Base-by-base conservation (phyloP, 2,797 vertebrate species). In the Phyllotis vaccarum region DNA sequence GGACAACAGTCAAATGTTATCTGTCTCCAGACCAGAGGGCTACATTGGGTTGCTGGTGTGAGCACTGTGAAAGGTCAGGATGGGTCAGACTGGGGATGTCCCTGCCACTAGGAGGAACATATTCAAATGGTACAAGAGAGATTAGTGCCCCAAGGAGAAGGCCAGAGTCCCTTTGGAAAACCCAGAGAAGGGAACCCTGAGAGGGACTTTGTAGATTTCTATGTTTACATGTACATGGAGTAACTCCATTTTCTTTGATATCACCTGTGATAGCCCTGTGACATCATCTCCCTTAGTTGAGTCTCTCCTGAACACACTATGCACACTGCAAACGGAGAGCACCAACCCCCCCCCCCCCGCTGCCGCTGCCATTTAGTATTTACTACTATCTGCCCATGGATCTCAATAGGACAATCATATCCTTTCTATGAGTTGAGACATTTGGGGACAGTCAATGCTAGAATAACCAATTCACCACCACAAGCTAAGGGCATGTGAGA, bases 51-150 rank as follows among this genome's bases (percentile, higher is more conserved):
- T 24, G n/a, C n/a, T 27, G 6, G 5, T 24, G 60, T 10, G 27
- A 64, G 37, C 27, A 6, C 37, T 0, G 0, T 1, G 1, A 34
- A 24, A n/a, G 6, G 2, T 19, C 2, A 6, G 29, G 34, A 19
- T 37, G 12, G 34, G 8, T 3, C 6, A 66, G 66, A 29, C 34
- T 0, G 31, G 5, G 5, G 31, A 6, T 31, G 49, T 12, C 62
- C 24, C 3, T 16, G 16, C 40, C 19, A 10, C 52, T 0, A 19
- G 3, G 21, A 64, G 13, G 8, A 9, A 27, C 0, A 0, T 14
- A n/a, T 54, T 3, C 46, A 19, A n/a, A 21, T n/a, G 43, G 27
- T 0, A 6, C 0, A 2, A 70, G 52, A 19, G 3, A 79, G 60
- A 17, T 8, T 0, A 2, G 17, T 3, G 6, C 13, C 31, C 31